Conservation (phyloP, 2,113 vertebrate species). For the Daphoenositta chrysoptera region DNA sequence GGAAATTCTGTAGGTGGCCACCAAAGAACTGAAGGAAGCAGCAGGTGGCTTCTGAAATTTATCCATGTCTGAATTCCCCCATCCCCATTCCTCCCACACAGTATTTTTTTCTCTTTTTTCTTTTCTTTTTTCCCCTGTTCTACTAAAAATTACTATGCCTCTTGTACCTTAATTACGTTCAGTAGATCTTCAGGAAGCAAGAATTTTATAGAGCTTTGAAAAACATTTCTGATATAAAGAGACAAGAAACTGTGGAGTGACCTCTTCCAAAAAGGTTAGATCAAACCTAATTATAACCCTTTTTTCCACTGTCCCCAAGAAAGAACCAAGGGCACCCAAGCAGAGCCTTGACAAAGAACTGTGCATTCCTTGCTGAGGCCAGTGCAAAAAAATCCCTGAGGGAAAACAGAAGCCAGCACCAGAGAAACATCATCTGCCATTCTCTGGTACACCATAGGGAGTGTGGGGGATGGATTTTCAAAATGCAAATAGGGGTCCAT, state of each 20-base stretch:
- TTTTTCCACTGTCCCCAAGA: neutral
- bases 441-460: neutral
- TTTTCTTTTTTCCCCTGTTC: neutral
- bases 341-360: neutral
- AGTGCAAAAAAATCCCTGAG: neutral
- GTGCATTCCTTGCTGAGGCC: neutral
- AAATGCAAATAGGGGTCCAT: slow-evolving; percentile 19
- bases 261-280: neutral
- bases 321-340: neutral
- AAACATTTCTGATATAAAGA: neutral
- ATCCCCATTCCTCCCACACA: neutral
- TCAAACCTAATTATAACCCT: slow-evolving; percentile 11
- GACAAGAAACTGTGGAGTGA: neutral
- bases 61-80: neutral
- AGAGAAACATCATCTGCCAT: slow-evolving; percentile 9
- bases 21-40: slow-evolving; percentile 9
- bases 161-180: slow-evolving; percentile 23
- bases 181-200: slow-evolving; percentile 22
- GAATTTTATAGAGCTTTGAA: neutral
- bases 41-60: slow-evolving; percentile 15
- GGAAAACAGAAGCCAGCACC: neutral
- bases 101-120: neutral
- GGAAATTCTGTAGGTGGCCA: slow-evolving; percentile 3
- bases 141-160: slow-evolving; percentile 6
- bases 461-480: neutral